phyloP scores from a whole-genome alignment of 1,140 invertebrate species.

The Apis florea region DNA sequence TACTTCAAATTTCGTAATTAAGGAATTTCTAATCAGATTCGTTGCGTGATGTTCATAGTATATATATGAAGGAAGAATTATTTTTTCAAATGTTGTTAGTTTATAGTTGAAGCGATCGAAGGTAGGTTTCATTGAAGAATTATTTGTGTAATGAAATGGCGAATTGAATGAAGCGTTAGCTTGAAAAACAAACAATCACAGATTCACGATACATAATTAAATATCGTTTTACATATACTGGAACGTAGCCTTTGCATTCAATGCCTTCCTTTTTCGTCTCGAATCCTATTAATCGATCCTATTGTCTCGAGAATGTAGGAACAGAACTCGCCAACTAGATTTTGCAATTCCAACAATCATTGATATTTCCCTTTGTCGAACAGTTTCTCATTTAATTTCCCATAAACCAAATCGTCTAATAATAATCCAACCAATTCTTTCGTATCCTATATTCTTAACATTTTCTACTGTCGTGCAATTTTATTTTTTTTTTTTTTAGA shows the following conservation, averaged over 20 bases:
- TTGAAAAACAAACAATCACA: too few species aligned
- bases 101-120: neutral
- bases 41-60: neutral
- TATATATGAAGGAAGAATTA: neutral
- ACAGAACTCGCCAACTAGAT: neutral
- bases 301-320: conserved; percentile 17
- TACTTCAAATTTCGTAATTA: conserved; percentile 18
- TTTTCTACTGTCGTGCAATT: too few species aligned
- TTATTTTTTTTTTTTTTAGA: too few species aligned
- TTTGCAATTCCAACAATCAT: neutral
- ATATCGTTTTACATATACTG: neutral
- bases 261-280: neutral
- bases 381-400: neutral
- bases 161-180: too few species aligned
- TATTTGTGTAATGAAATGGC: too few species aligned
- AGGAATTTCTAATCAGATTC: neutral
- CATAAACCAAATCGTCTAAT: too few species aligned
- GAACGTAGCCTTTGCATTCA: neutral
- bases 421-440: too few species aligned
- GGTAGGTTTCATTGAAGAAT: neutral
- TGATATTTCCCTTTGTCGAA: neutral
- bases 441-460: too few species aligned
- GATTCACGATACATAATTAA: neutral
- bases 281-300: neutral
- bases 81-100: neutral